phyloP scores from a whole-genome alignment of 2,797 vertebrate genomes.

The Chiloscyllium punctatum region DNA sequence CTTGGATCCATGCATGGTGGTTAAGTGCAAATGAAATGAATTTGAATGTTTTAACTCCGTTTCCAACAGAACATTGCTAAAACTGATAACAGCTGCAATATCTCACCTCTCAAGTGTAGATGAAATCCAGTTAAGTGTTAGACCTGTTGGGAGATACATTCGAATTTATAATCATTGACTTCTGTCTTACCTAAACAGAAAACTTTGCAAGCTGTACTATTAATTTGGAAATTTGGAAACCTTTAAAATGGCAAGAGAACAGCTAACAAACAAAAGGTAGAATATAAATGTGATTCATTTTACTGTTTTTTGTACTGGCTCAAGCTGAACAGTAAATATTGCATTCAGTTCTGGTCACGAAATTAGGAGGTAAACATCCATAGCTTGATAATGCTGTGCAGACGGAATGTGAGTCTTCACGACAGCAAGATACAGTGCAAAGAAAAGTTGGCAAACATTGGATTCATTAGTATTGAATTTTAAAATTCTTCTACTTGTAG shows the following conservation, averaged over 20 bases:
- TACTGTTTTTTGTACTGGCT: not conserved
- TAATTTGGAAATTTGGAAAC: not conserved
- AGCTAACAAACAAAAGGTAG: not conserved
- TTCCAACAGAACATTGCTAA: not conserved
- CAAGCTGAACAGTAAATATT: too few species aligned
- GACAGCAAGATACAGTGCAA: too few species aligned
- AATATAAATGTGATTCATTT: not conserved
- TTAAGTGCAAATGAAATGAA: not conserved
- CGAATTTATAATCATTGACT: not conserved
- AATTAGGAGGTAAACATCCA: too few species aligned
- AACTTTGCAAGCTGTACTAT: not conserved
- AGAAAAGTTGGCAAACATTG: too few species aligned
- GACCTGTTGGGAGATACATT: not conserved
- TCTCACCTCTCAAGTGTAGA: not conserved
- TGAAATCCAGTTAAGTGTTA: not conserved
- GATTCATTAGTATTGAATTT: too few species aligned
- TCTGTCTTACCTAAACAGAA: not conserved
- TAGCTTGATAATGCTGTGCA: too few species aligned
- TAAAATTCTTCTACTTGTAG: too few species aligned
- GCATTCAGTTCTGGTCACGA: too few species aligned
- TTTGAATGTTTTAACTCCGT: not conserved
- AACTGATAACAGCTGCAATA: not conserved
- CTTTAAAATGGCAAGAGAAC: not conserved
- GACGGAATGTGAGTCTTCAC: too few species aligned
- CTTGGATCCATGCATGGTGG: not conserved